These are phyloP conservation scores for Triplophysa dalaica DNA, from an alignment of 2,113 vertebrate species.

Conservation along the genomic window DNA sequence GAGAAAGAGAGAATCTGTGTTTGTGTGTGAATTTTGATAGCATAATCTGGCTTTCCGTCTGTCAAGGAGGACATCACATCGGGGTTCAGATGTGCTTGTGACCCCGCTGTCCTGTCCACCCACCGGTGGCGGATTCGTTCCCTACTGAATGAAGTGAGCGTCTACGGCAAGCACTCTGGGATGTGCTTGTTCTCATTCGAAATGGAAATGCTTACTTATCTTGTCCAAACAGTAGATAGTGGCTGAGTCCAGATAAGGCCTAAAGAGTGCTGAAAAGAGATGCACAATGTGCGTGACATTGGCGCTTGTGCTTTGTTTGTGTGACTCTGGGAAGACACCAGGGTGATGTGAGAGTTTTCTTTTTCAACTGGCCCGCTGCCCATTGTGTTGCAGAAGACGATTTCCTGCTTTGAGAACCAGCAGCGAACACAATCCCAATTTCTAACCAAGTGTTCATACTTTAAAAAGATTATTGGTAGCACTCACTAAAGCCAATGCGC, in stretches of 20 bases:
- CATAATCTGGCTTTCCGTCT: background rate
- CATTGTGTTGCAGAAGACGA: background rate
- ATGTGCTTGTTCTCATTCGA: conserved; percentile 71
- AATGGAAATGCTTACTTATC: conserved; percentile 82
- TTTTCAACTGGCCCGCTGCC: background rate
- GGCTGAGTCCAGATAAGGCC: conserved; percentile 75
- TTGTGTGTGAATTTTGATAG: conserved; percentile 29
- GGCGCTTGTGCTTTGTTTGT: conserved; percentile 35
- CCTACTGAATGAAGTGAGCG: background rate
- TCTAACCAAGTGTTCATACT: background rate
- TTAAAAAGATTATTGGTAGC: no score
- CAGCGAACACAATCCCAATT: no score
- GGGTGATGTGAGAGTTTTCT: background rate
- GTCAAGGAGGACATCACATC: background rate
- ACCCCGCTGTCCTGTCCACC: conserved; percentile 15
- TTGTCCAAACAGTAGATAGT: conserved; percentile 78
- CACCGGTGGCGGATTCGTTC: conserved; percentile 57
- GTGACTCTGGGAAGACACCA: conserved; percentile 17
- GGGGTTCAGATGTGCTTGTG: conserved; percentile 10
- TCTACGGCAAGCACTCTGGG: conserved; percentile 51
- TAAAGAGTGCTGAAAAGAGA: conserved; percentile 55
- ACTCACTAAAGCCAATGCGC: no score
- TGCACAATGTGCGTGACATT: conserved; percentile 22
- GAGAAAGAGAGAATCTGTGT: conserved; percentile 25
- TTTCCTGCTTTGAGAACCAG: background rate